Conservation (phyloP, 1,140 invertebrate genomes). For the Trichonephila clavata region DNA sequence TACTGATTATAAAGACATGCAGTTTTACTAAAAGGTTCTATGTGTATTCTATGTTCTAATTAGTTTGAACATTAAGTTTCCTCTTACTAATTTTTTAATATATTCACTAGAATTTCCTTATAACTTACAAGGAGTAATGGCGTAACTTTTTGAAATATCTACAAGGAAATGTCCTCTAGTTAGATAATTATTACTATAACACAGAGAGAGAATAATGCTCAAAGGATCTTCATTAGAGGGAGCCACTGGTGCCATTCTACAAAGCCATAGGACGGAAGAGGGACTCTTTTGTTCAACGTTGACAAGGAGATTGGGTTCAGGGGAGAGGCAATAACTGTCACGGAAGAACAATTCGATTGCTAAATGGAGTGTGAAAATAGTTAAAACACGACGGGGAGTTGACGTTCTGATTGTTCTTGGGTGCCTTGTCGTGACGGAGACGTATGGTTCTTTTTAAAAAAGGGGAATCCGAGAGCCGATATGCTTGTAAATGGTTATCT, state of each 20-base stretch:
- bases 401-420: not conserved
- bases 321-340: constrained; percentile 36
- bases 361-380: constrained; percentile 56
- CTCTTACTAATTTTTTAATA: no score
- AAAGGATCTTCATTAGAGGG: not conserved
- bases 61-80: no score
- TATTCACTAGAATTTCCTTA: no score
- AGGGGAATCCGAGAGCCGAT: not conserved
- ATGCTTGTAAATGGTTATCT: no score
- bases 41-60: no score
- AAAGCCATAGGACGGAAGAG: not conserved
- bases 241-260: not conserved
- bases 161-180: no score
- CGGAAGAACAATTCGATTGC: not conserved
- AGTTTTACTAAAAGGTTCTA: no score
- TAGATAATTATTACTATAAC: no score
- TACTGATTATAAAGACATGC: no score
- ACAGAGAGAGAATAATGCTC: no score
- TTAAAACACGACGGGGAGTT: not conserved
- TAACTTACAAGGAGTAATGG: no score
- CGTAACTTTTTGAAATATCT: no score
- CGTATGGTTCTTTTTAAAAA: not conserved
- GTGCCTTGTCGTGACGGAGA: not conserved
- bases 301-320: not conserved
- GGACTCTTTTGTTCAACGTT: not conserved